Conservation (phyloP, 92 coral and sea anemone species). For the Phenganax stokvisi region DNA sequence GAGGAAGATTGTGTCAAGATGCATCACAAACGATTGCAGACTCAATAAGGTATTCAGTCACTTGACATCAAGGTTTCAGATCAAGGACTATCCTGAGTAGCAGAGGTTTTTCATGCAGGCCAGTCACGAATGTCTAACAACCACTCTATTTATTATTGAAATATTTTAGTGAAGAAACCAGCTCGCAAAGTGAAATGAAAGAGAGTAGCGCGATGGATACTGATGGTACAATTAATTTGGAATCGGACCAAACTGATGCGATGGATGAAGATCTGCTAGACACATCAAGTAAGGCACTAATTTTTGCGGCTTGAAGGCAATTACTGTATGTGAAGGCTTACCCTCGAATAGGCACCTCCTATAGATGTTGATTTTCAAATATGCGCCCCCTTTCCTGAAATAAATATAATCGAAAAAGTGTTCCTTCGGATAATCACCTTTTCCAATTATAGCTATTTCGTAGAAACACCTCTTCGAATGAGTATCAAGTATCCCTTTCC, state of each 20-base stretch:
- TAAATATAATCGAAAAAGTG: neutral
- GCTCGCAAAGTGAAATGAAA: neutral
- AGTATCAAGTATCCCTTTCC: too few species aligned
- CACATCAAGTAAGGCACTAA: neutral
- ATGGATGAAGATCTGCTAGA: slow-evolving; percentile 20
- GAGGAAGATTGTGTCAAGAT: slow-evolving; percentile 24
- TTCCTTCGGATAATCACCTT: neutral
- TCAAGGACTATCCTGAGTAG: neutral
- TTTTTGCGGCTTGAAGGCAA: too few species aligned
- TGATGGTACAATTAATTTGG: slow-evolving; percentile 1
- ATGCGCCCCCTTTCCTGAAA: neutral
- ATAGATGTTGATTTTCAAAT: too few species aligned
- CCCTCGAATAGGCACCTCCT: too few species aligned
- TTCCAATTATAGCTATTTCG: too few species aligned
- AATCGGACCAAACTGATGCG: neutral
- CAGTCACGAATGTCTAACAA: neutral
- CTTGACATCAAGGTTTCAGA: neutral
- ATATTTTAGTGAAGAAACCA: slow-evolving; percentile 10
- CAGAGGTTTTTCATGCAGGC: too few species aligned
- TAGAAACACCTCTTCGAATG: too few species aligned
- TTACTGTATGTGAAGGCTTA: too few species aligned
- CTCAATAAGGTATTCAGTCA: neutral
- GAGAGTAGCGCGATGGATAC: slow-evolving; percentile 1
- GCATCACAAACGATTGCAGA: slow-evolving; percentile 17
- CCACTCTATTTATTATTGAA: neutral